A percentile compares a stretch with the other conserved stretches of the same genome.
These are phyloP conservation scores for Pipistrellus kuhlii DNA, from an alignment of 2,797 vertebrate species.

Conservation along the genomic window DNA sequence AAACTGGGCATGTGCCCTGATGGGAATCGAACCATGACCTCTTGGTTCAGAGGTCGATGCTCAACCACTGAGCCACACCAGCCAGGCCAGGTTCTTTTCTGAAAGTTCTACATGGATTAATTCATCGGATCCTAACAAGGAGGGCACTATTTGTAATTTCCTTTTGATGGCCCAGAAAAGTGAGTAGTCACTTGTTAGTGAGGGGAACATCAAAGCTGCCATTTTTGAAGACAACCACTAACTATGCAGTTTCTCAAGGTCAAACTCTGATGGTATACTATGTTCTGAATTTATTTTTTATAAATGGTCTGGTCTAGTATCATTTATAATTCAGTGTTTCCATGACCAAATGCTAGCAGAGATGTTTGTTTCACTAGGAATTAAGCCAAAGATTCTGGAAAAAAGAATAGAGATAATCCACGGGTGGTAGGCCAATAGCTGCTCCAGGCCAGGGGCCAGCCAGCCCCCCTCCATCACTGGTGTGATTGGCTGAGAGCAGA, in stretches of 20 bases:
- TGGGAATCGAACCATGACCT: too few relatives aligned
- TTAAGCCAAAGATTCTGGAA: conserved; percentile 44
- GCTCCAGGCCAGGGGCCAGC: background rate
- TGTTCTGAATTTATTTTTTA: background rate
- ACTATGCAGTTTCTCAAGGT: background rate
- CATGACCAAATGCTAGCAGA: conserved; percentile 23
- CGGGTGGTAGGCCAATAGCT: background rate
- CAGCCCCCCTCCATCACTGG: background rate
- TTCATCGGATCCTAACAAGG: background rate
- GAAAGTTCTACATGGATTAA: conserved; percentile 19
- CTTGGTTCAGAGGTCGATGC: too few relatives aligned
- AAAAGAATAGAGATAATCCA: background rate
- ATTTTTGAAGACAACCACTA: background rate
- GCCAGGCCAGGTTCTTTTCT: background rate
- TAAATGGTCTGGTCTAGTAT: conserved; percentile 13
- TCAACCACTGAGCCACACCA: too few relatives aligned
- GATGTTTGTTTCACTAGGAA: conserved; percentile 40
- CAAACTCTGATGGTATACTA: background rate
- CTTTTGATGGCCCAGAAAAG: background rate
- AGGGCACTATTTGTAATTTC: background rate
- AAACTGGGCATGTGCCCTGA: too few relatives aligned
- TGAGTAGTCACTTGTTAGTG: background rate
- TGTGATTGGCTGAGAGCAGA: background rate
- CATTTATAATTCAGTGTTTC: conserved; percentile 46
- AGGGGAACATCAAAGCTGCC: background rate